These are phyloP conservation scores for Ptychodera flava DNA, from an alignment of 35 echinoderm and acorn worm genomes.

Conservation along the genomic window DNA sequence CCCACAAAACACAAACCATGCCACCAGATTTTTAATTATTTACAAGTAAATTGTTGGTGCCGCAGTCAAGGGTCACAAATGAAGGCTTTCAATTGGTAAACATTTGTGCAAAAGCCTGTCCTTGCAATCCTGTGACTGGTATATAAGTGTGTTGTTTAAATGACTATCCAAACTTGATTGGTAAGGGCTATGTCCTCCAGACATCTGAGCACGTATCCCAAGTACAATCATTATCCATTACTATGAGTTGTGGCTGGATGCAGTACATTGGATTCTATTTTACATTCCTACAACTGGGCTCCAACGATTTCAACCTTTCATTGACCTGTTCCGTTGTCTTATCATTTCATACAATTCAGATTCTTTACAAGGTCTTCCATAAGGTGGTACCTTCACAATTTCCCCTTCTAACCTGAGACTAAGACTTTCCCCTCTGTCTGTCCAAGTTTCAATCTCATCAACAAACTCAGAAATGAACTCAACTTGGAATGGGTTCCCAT, in stretches of 20 bases:
- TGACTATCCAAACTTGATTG: too few species aligned
- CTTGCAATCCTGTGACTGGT: too few species aligned
- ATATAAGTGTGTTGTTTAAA: too few species aligned
- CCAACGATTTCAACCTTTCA: neutral
- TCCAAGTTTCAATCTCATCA: neutral
- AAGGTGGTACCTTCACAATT: neutral
- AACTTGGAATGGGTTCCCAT: neutral
- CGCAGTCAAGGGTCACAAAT: too few species aligned
- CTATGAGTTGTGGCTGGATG: neutral
- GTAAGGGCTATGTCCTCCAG: too few species aligned
- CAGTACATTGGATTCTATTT: neutral
- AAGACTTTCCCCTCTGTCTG: neutral
- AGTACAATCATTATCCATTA: neutral
- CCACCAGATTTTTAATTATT: too few species aligned
- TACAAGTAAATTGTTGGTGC: too few species aligned
- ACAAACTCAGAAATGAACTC: neutral
- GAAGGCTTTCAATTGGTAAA: too few species aligned
- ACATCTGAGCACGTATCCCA: too few species aligned
- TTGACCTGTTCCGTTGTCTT: neutral
- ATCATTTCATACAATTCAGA: neutral
- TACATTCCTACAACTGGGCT: neutral
- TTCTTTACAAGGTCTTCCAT: neutral
- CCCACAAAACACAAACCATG: too few species aligned
- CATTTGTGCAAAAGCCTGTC: too few species aligned
- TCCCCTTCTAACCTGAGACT: neutral